Percentiles rank a stretch among this genome's conserved stretches.
phyloP scores from a whole-genome alignment of 2,797 vertebrate genomes.

The Urophycis tenuis region DNA sequence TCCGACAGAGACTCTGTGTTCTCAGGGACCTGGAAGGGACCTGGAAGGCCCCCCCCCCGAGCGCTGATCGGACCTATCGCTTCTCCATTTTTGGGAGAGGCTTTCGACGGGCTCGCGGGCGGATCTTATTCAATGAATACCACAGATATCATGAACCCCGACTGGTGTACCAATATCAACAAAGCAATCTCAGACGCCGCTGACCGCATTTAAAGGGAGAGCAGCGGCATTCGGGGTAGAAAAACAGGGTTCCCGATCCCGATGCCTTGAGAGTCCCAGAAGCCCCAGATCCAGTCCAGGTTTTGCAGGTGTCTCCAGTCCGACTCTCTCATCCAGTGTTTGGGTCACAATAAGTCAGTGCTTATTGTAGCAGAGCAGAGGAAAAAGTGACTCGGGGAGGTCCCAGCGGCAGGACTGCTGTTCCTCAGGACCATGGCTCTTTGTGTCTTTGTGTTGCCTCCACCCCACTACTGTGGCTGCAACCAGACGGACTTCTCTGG shows the following conservation, averaged over 20 bases:
- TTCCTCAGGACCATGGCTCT: slow-evolving; percentile 29
- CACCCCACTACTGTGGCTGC: neutral
- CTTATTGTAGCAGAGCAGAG: slow-evolving; percentile 62
- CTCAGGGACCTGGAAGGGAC: too few species aligned
- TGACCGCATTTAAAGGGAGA: neutral
- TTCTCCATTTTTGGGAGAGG: neutral
- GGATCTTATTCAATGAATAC: too few species aligned
- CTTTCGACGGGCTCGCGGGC: too few species aligned
- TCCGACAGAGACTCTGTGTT: too few species aligned
- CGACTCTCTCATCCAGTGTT: slow-evolving; percentile 69
- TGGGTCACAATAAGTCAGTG: slow-evolving; percentile 62
- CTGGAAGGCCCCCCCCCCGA: neutral
- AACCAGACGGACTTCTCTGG: neutral
- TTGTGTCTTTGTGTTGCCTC: neutral
- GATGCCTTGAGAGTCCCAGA: neutral
- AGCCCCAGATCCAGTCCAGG: slow-evolving; percentile 52
- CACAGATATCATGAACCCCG: too few species aligned
- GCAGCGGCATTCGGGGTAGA: neutral
- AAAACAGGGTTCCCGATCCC: neutral
- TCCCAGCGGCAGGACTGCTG: slow-evolving; percentile 49
- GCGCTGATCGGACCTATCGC: neutral
- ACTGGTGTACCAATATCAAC: too few species aligned
- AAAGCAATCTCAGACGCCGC: too few species aligned
- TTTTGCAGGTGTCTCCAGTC: slow-evolving; percentile 57
- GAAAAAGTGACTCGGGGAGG: slow-evolving; percentile 67